These are phyloP conservation scores for Paragorgia papillata DNA, from an alignment of 92 coral and sea anemone genomes.

Conservation along the genomic window DNA sequence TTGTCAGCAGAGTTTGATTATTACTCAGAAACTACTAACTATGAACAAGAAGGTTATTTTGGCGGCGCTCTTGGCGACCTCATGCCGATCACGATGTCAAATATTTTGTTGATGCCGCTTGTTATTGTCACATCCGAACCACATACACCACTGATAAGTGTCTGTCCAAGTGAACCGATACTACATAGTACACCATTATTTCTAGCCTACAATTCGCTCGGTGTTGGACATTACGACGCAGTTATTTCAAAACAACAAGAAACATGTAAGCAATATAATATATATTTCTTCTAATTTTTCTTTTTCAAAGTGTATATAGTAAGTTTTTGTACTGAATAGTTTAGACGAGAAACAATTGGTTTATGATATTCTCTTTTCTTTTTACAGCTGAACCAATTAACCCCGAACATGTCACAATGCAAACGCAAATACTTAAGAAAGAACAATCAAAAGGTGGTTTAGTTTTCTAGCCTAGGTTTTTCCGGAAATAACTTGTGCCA, in stretches of 20 bases:
- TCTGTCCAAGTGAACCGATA: constrained; percentile 17
- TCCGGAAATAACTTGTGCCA: no score
- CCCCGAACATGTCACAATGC: no score
- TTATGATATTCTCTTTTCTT: no score
- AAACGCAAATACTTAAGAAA: no score
- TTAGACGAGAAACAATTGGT: no score
- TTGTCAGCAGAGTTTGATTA: constrained; percentile 8
- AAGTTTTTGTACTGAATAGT: no score
- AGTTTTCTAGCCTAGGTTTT: no score
- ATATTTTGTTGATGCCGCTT: constrained; percentile 32
- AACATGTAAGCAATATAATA: constrained; percentile 5
- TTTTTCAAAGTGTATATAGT: no score
- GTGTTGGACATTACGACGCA: constrained; percentile 49
- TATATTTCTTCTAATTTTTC: no score
- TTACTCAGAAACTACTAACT: constrained; percentile 23
- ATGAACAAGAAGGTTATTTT: constrained; percentile 18
- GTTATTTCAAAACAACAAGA: background rate
- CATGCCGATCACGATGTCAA: constrained; percentile 53
- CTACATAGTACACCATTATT: constrained; percentile 5
- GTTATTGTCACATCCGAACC: constrained; percentile 29
- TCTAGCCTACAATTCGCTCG: constrained; percentile 41
- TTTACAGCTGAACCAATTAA: no score
- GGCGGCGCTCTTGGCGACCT: constrained; percentile 52
- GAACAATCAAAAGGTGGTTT: no score
- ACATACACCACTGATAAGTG: constrained; percentile 35